Base-by-base conservation (phyloP, 2,888 invertebrate genomes). In the Poecilobothrus nobilitatus region DNA sequence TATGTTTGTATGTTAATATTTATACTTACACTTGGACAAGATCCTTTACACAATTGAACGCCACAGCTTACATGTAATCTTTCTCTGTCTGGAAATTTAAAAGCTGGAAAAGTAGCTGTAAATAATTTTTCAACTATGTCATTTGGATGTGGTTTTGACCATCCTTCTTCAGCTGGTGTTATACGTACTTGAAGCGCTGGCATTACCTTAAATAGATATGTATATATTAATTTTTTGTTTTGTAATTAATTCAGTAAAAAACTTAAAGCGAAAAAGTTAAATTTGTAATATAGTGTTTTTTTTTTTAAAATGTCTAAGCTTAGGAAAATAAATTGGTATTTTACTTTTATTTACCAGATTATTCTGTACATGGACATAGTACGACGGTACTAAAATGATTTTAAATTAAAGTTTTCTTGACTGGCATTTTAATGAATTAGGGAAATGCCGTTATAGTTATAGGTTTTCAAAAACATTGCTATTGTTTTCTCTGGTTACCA, bases 21-120 rank as follows among this genome's bases (percentile, higher is more conserved):
- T 68, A 64, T 73, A 79, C 78, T 77, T 73, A 91, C 89, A 75
- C 84, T 81, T 0, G 87, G 87, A 76, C 92, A 92, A 71, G 83
- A 84, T 67, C 88, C 88, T 79, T 88, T 87, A 76, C 92, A 92
- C n/a, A 92, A 81, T 74, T 90, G 89, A 64, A 92, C 85, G 21
- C 87, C 87, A 79, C 92, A 92, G n/a, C 88, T 88, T 65, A 92
- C 82, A 79, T 92, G 92, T 63, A 92, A 81, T 71, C 89, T 87
- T 71, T 90, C 90, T 72, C 91, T 84, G 76, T 91, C 91, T 5
- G 92, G 92, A 80, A 92, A 92, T 76, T 91, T 91, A 76, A 92
- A 92, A 6, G 92, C 92, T 1, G 90, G 87, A 81, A 92, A 92
- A 21, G 87, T 88, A 0, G 91, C 84, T 8, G 78, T 76, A 72